Base-by-base conservation (phyloP, 2,113 vertebrate species). In the Oreochromis spilurus region DNA sequence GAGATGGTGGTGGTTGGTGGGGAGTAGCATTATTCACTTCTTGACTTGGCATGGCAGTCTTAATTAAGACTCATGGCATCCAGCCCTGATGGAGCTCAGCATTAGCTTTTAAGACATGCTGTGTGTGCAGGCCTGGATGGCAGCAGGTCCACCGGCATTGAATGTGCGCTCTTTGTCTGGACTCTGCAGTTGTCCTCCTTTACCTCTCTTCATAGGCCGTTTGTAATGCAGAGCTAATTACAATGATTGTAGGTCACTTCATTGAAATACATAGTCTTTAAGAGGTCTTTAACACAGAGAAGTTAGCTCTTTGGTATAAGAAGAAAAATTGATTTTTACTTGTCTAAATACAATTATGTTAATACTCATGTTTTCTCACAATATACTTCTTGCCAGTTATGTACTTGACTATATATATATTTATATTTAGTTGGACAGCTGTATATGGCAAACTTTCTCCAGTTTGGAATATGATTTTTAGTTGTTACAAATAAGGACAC, bases 21-120 rank as follows among this genome's bases (percentile, higher is more conserved):
- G 43, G 55, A 72, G 81, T 81, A 5, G 70, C 31, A 65, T 53
- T 53, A 78, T 85, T 93, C 70, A 93, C 90, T 92, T 92, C 84
- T 91, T 92, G 91, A 95, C 91, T 93, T 91, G 84, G 85, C 90
- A 87, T 90, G 85, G 82, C 85, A 38, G 85, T 90, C 90, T 93
- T 94, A 91, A 94, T 93, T 91, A 93, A 91, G 91, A 89, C 87
- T 88, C 89, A 77, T 89, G 91, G 92, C 93, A 87, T 86, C 91
- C 72, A n/a, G 93, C 89, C 90, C 86, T 24, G 89, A 87, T 80
- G 87, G 85, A 85, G 89, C 84, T 83, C 57, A 5, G 87, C 82
- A 60, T 89, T 87, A 84, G 88, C 45, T 26, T 87, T 87, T 84
- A 84, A 79, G 88, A 79, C 88, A 45, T 90, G 90, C 89, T 89